Base-by-base conservation (phyloP, 2,888 invertebrate species). In the Rhamphomyia laevipes region DNA sequence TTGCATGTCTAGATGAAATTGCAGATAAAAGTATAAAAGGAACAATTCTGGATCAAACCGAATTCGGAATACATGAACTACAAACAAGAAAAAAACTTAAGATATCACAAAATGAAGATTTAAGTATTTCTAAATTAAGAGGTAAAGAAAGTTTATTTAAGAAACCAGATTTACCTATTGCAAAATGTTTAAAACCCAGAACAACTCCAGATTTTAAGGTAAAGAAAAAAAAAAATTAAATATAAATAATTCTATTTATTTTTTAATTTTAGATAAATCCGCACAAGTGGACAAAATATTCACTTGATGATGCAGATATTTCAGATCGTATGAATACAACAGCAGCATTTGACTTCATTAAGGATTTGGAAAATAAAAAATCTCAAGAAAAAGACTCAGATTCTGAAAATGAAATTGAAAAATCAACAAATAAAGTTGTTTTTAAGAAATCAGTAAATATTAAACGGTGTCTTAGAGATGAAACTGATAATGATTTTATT, bases 221-320 rank as follows among this genome's bases (percentile, higher is more conserved):
- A 56, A 43, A 6, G 21, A 48, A 13, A 9, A 40, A 21, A 18
- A 2, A 18, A 11, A n/a, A 46, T n/a, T 46, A 11, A 21, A 15
- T 37, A n/a, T 38, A 38, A 21, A 12, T 21, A 15, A 37, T 30
- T 18, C 12, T 18, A 18, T 10, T 23, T 21, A 15, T 38, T 17
- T 15, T 30, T 42, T 7, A 46, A 23, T 44, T 54, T 77, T 78
- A 82, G 60, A 77, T 77, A 55, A 82, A 89, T 69, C 91, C 90
- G 13, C 78, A 84, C 52, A 87, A 84, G 62, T 91, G 87, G 86
- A 81, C 77, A 12, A 85, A 81, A 61, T 91, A 92, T 61, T 80
- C 82, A 15, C 67, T 92, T 16, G 81, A 80, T 23, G 86, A 90
- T 75, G 87, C 89, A 4, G 86, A 88, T 60, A 82, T 88, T 72